Evolutionary conservation across 2,797 vertebrate genomes (phyloP).

Genomic region (Loris lydekkerianus): DNA sequence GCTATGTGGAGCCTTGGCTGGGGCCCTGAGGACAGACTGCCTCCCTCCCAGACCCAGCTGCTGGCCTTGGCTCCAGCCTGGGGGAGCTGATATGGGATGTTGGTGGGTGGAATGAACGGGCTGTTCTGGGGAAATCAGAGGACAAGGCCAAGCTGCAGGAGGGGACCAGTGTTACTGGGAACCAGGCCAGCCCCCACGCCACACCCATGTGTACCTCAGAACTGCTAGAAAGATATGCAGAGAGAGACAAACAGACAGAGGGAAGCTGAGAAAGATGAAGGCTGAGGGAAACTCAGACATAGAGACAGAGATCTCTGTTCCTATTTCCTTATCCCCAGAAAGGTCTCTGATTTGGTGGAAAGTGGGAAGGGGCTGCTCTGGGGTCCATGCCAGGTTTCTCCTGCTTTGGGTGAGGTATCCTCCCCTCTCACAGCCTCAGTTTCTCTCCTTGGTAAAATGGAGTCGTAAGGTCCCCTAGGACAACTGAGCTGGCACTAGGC

Average conservation of each 20-base stretch:
- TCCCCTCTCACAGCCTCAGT: neutral
- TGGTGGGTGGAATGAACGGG: constrained; percentile 7
- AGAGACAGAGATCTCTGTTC: neutral
- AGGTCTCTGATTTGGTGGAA: neutral
- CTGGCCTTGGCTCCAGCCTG: constrained; percentile 56
- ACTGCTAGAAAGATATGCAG: neutral
- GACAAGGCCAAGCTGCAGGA: constrained; percentile 33
- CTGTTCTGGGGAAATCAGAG: neutral
- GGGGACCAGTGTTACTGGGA: neutral
- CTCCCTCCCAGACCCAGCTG: constrained; percentile 44
- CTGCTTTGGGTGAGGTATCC: neutral
- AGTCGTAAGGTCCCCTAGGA: too few species aligned
- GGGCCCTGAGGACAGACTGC: neutral
- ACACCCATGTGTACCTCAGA: neutral
- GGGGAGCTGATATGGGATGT: neutral
- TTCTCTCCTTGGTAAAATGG: neutral
- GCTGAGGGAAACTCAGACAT: neutral
- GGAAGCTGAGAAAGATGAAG: neutral
- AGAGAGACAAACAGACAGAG: neutral
- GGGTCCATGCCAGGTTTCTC: neutral
- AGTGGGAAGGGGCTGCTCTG: neutral
- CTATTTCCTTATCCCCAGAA: neutral
- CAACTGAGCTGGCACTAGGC: neutral
- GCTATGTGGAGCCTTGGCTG: neutral
- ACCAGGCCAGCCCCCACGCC: too few species aligned